Conservation (phyloP, 2,797 vertebrate species). For the Betta splendens region DNA sequence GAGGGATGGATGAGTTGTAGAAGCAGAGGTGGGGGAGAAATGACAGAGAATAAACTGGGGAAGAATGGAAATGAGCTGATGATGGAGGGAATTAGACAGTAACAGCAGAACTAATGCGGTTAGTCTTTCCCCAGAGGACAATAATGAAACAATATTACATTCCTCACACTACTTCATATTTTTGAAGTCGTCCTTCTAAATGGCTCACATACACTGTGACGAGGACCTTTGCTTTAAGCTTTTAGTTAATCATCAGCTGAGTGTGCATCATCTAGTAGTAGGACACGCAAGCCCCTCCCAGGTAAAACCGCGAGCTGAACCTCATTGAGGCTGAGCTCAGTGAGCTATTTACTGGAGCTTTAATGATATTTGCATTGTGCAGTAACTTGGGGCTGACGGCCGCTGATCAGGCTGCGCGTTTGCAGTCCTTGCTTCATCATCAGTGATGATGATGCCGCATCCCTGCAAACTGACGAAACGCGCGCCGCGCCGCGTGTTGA, state of each 20-base stretch:
- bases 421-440: neutral
- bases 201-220: slow-evolving; percentile 13
- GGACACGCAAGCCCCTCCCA: no score
- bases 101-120: slow-evolving; percentile 52
- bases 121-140: slow-evolving; percentile 41
- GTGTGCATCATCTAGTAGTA: no score
- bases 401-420: no score
- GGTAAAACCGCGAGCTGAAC: no score
- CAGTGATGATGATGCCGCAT: neutral
- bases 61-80: slow-evolving; percentile 45
- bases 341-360: no score
- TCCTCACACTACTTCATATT: slow-evolving; percentile 39
- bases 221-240: slow-evolving; percentile 32
- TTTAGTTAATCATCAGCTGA: no score
- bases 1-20: slow-evolving; percentile 17
- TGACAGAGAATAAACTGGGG: slow-evolving; percentile 20
- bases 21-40: slow-evolving; percentile 27
- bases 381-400: no score
- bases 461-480: neutral
- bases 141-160: slow-evolving; percentile 50
- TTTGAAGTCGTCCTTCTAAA: slow-evolving; percentile 43
- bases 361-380: no score
- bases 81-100: slow-evolving; percentile 43
- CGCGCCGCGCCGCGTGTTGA: neutral
- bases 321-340: no score